phyloP scores from a whole-genome alignment of 2,888 invertebrate genomes.

The Agonopterix arenella region DNA sequence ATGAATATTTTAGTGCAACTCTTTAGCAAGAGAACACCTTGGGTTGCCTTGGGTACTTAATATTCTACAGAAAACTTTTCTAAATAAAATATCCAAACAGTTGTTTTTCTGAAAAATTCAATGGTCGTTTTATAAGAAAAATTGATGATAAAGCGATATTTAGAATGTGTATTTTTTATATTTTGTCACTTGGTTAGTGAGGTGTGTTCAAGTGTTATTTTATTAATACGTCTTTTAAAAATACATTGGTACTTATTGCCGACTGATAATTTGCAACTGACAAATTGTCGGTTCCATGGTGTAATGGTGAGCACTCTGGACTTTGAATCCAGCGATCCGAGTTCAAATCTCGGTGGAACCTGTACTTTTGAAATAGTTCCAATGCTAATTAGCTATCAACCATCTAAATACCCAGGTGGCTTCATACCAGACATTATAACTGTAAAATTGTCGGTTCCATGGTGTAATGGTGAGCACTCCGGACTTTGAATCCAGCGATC shows the following conservation, averaged over 20 bases:
- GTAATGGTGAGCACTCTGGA: conserved; percentile 85
- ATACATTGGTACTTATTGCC: too few relatives aligned
- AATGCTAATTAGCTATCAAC: too few relatives aligned
- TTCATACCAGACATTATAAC: too few relatives aligned
- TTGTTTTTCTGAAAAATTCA: too few relatives aligned
- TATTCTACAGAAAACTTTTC: conserved; percentile 2
- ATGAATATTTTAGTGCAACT: conserved; percentile 34
- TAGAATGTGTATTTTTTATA: too few relatives aligned
- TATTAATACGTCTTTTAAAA: too few relatives aligned
- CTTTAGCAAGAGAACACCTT: conserved; percentile 10
- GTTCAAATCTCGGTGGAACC: conserved; percentile 90
- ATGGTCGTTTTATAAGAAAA: too few relatives aligned
- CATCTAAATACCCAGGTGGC: too few relatives aligned
- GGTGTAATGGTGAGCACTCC: conserved; percentile 85
- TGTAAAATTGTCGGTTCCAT: conserved; percentile 75
- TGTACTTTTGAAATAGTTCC: conserved; percentile 13
- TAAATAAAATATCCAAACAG: not conserved
- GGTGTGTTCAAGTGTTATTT: too few relatives aligned
- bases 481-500: conserved; percentile 90
- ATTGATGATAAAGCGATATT: too few relatives aligned
- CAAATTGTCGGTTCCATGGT: conserved; percentile 83
- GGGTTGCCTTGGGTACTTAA: not conserved
- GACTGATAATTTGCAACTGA: too few relatives aligned
- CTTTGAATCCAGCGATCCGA: conserved; percentile 90
- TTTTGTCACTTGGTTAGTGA: too few relatives aligned